Conservation (phyloP, 2,797 vertebrate genomes). For the Macropodus opercularis region DNA sequence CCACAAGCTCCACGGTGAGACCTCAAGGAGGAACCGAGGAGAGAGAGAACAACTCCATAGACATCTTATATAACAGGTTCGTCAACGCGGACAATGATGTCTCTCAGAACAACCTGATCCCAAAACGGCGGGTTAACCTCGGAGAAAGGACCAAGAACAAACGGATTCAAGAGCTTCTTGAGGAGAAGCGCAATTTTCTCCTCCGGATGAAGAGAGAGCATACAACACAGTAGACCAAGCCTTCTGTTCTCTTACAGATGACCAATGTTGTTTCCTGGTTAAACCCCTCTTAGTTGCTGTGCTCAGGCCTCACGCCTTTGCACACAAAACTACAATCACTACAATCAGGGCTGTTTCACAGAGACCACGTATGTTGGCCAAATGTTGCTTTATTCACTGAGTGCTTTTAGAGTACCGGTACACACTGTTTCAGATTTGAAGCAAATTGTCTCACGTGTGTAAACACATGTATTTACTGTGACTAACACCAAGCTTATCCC, state of each 20-base stretch:
- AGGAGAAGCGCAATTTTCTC: slow-evolving; percentile 88
- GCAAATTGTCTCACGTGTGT: slow-evolving; percentile 39
- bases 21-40: slow-evolving; percentile 72
- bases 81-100: slow-evolving; percentile 79
- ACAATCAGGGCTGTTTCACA: slow-evolving; percentile 54
- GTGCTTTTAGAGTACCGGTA: slow-evolving; percentile 30
- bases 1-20: slow-evolving; percentile 31
- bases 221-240: slow-evolving; percentile 45
- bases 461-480: slow-evolving; percentile 33
- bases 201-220: slow-evolving; percentile 84
- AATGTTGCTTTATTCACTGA: slow-evolving; percentile 55
- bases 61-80: slow-evolving; percentile 82
- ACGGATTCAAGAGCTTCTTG: slow-evolving; percentile 94
- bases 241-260: slow-evolving; percentile 78
- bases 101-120: slow-evolving; percentile 88
- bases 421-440: slow-evolving; percentile 50
- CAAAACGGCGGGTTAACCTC: slow-evolving; percentile 81
- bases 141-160: slow-evolving; percentile 93
- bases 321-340: slow-evolving; percentile 29
- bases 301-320: slow-evolving; percentile 40
- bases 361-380: slow-evolving; percentile 53
- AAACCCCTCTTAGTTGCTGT: slow-evolving; percentile 39
- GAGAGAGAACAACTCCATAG: slow-evolving; percentile 84
- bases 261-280: slow-evolving; percentile 34
- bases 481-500: slow-evolving; percentile 27